Evolutionary conservation across 2,888 invertebrate species (phyloP).

Genomic region (Molanna angustata): DNA sequence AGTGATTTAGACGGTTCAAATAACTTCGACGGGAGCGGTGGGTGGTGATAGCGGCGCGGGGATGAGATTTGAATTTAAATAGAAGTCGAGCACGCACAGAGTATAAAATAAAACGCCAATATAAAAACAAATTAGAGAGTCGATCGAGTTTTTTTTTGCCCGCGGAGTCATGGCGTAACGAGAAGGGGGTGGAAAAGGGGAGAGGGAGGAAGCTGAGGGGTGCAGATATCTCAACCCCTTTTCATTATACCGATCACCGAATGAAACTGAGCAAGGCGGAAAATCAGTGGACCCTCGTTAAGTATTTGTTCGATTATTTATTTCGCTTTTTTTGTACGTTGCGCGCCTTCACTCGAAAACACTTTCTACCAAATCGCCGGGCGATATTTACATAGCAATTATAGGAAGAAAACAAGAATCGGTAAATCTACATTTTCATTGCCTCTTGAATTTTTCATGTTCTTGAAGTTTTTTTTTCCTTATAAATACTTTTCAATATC

Average conservation of each 20-base stretch:
- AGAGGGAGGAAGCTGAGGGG: not conserved
- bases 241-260: constrained; percentile 28
- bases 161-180: not conserved
- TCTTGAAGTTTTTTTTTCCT: too few relatives aligned
- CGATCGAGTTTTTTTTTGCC: constrained; percentile 26
- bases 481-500: too few relatives aligned
- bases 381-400: not conserved
- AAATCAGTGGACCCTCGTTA: not conserved
- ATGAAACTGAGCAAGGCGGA: constrained; percentile 17
- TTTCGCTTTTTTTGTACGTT: not conserved
- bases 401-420: not conserved
- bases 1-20: constrained; percentile 22
- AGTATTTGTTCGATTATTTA: constrained; percentile 13
- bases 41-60: constrained; percentile 7
- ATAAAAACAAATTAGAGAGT: constrained; percentile 33
- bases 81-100: constrained; percentile 30
- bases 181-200: not conserved
- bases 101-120: constrained; percentile 33
- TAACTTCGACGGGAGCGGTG: constrained; percentile 2
- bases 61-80: constrained; percentile 32
- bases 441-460: too few relatives aligned
- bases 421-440: not conserved
- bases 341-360: not conserved
- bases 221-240: constrained; percentile 17
- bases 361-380: not conserved